A percentile compares a stretch with the other conserved stretches of the same genome.
phyloP scores from a whole-genome alignment of 2,888 invertebrate species.

The Dioctria rufipes region DNA sequence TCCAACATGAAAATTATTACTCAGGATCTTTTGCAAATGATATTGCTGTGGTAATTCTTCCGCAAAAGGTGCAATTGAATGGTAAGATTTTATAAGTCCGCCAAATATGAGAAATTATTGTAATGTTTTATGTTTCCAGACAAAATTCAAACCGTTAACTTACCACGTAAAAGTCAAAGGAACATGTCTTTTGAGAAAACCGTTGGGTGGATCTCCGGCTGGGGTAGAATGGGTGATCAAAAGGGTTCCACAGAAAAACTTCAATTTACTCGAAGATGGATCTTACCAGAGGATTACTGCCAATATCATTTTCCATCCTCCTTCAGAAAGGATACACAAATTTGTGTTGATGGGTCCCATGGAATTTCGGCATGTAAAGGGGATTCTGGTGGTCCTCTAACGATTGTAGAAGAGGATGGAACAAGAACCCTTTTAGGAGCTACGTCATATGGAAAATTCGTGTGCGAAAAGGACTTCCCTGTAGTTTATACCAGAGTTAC shows the following conservation, averaged over 20 bases:
- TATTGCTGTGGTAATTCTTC: slow-evolving; percentile 67
- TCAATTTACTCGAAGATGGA: slow-evolving; percentile 25
- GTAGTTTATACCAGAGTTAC: slow-evolving; percentile 48
- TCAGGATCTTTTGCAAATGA: slow-evolving; percentile 65
- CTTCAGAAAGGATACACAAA: slow-evolving; percentile 60
- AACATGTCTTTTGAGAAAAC: background rate
- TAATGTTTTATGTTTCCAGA: background rate
- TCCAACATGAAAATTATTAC: slow-evolving; percentile 67
- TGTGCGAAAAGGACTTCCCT: slow-evolving; percentile 53
- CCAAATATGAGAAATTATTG: background rate
- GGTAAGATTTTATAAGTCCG: slow-evolving; percentile 61
- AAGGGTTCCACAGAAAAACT: slow-evolving; percentile 24
- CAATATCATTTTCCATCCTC: background rate
- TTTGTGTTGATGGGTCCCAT: slow-evolving; percentile 65
- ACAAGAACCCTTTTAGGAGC: slow-evolving; percentile 44
- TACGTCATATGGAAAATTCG: slow-evolving; percentile 52
- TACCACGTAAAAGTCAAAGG: slow-evolving; percentile 8
- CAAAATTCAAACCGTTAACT: slow-evolving; percentile 27
- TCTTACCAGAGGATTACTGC: slow-evolving; percentile 17
- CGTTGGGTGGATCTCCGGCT: slow-evolving; percentile 29
- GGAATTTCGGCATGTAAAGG: slow-evolving; percentile 67
- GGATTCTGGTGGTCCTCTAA: slow-evolving; percentile 62
- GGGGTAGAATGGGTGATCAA: slow-evolving; percentile 28
- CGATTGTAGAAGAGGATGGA: slow-evolving; percentile 25
- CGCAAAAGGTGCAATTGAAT: slow-evolving; percentile 66